Percentiles rank a stretch among this genome's conserved stretches.
These are phyloP conservation scores for Heliconius ismenius DNA, from an alignment of 2,888 invertebrate species.

Conservation along the genomic window DNA sequence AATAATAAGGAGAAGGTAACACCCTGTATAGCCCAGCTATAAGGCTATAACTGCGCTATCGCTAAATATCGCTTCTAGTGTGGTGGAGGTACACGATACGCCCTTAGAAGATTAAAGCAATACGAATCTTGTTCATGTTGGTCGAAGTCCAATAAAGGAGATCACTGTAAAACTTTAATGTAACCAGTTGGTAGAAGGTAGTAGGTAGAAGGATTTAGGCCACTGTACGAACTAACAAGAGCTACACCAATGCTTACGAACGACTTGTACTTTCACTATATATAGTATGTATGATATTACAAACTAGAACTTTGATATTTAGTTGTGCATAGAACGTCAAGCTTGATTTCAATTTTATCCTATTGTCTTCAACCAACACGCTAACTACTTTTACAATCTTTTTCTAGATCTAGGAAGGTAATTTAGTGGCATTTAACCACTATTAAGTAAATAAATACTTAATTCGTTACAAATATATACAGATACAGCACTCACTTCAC, in stretches of 20 bases:
- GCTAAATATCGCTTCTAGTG: neutral
- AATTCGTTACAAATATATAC: slow-evolving; percentile 55
- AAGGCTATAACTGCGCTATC: neutral
- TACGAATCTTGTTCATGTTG: slow-evolving; percentile 48
- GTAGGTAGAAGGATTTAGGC: slow-evolving; percentile 8
- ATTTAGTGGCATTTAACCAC: slow-evolving; percentile 58
- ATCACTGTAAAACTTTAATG: neutral
- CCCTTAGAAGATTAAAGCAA: neutral
- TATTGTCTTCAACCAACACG: slow-evolving; percentile 47
- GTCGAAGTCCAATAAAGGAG: slow-evolving; percentile 29
- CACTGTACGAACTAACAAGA: neutral
- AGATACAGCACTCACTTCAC: slow-evolving; percentile 64
- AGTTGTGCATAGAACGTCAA: slow-evolving; percentile 6
- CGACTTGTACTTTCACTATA: neutral
- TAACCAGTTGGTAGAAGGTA: neutral
- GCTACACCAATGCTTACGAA: neutral
- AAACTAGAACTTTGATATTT: neutral
- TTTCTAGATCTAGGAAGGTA: slow-evolving; percentile 55
- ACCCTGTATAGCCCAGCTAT: slow-evolving; percentile 59
- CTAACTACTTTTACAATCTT: slow-evolving; percentile 25
- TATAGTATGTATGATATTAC: slow-evolving; percentile 1
- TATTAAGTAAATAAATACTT: slow-evolving; percentile 53
- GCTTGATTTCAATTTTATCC: neutral
- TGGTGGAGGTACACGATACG: neutral
- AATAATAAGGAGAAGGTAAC: slow-evolving; percentile 62